These are phyloP conservation scores for Diarsia rubi DNA, from an alignment of 2,888 invertebrate genomes.

Conservation along the genomic window DNA sequence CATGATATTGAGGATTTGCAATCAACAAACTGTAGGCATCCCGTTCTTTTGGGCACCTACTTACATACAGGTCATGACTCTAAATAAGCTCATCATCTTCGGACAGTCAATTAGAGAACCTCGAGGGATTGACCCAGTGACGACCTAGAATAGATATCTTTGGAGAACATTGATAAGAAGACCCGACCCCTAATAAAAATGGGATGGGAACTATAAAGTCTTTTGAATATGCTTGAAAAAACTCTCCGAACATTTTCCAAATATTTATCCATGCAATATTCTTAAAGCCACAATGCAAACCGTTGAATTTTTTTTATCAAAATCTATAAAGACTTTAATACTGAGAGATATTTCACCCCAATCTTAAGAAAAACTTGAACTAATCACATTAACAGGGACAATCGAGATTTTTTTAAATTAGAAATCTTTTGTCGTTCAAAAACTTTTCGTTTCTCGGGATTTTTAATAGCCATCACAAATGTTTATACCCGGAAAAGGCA, in stretches of 20 bases:
- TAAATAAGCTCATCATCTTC: neutral
- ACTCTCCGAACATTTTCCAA: neutral
- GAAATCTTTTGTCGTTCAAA: conserved; percentile 45
- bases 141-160: neutral
- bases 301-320: neutral
- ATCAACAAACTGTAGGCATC: neutral
- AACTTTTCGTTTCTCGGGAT: conserved; percentile 34
- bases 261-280: neutral
- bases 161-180: neutral
- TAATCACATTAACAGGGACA: conserved; percentile 8
- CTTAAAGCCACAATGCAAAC: neutral
- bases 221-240: neutral
- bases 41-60: neutral
- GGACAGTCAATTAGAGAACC: neutral
- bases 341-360: neutral
- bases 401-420: conserved; percentile 35
- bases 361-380: conserved; percentile 4
- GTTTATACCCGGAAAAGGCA: conserved; percentile 40
- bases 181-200: neutral
- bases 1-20: neutral
- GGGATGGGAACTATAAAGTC: neutral
- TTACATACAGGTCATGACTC: neutral
- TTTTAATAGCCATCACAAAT: conserved; percentile 48
- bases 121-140: neutral
- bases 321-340: neutral